phyloP scores from a whole-genome alignment of 2,113 vertebrate genomes.

The Saguinus midas region DNA sequence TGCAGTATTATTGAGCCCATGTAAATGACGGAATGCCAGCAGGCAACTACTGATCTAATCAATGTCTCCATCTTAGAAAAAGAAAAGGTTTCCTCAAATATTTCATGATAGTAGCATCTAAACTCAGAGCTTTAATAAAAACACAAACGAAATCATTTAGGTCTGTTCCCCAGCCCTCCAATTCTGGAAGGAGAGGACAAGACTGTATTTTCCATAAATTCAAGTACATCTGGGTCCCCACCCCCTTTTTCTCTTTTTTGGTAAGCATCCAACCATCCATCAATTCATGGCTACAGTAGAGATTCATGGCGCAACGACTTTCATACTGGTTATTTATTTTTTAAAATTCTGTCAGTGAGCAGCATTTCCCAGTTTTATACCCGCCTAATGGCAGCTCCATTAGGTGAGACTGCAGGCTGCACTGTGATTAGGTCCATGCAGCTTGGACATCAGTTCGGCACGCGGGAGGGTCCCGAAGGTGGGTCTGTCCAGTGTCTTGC shows the following conservation, averaged over 20 bases:
- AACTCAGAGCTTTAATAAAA: neutral
- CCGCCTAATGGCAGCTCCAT: conserved; percentile 68
- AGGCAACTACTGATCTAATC: neutral
- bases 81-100: neutral
- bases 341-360: conserved; percentile 74
- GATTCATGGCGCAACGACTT: conserved; percentile 80
- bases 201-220: conserved; percentile 69
- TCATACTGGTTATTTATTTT: conserved; percentile 72
- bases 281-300: conserved; percentile 83
- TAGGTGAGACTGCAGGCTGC: conserved; percentile 55
- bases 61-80: neutral
- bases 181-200: conserved; percentile 51
- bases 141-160: neutral
- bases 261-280: conserved; percentile 74
- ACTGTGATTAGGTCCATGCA: conserved; percentile 65
- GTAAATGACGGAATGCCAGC: neutral
- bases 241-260: neutral
- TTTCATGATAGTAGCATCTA: neutral
- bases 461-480: conserved; percentile 71
- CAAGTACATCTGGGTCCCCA: conserved; percentile 56
- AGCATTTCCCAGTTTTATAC: conserved; percentile 78
- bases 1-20: neutral
- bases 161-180: neutral
- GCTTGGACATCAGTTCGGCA: conserved; percentile 63
- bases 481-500: conserved; percentile 81